Conservation (phyloP, 1,140 invertebrate genomes). For the Pachypsylla venusta region DNA sequence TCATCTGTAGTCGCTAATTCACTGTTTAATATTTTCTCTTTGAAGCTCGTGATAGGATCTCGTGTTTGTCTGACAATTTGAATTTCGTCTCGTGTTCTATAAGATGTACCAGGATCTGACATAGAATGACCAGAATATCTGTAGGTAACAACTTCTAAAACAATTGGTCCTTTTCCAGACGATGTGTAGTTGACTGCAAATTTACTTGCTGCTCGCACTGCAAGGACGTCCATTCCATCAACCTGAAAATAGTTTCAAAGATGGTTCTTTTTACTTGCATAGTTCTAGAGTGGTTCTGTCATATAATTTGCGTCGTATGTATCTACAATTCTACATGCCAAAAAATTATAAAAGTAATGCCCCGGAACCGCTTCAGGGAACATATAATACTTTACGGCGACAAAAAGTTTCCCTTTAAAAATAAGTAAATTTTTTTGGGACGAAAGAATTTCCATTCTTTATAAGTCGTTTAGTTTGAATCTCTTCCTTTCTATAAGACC, state of each 20-base stretch:
- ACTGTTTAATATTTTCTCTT: conserved; percentile 38
- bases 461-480: no score
- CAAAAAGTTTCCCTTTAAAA: no score
- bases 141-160: conserved; percentile 53
- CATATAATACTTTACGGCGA: no score
- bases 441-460: no score
- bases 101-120: conserved; percentile 40
- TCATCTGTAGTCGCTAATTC: conserved; percentile 40
- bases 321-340: no score
- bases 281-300: no score
- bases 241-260: conserved; percentile 37
- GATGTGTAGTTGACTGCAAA: conserved; percentile 43
- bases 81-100: conserved; percentile 49
- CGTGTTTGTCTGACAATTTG: conserved; percentile 49
- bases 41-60: conserved; percentile 57
- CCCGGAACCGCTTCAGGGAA: no score
- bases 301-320: no score
- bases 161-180: conserved; percentile 49
- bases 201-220: conserved; percentile 46
- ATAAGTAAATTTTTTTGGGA: no score
- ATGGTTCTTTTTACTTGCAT: no score
- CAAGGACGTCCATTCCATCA: conserved; percentile 62
- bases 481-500: no score
- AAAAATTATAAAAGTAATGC: no score
- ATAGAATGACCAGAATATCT: conserved; percentile 41